These are phyloP conservation scores for Diaprepes abbreviatus DNA, from an alignment of 2,888 invertebrate genomes.

Conservation along the genomic window DNA sequence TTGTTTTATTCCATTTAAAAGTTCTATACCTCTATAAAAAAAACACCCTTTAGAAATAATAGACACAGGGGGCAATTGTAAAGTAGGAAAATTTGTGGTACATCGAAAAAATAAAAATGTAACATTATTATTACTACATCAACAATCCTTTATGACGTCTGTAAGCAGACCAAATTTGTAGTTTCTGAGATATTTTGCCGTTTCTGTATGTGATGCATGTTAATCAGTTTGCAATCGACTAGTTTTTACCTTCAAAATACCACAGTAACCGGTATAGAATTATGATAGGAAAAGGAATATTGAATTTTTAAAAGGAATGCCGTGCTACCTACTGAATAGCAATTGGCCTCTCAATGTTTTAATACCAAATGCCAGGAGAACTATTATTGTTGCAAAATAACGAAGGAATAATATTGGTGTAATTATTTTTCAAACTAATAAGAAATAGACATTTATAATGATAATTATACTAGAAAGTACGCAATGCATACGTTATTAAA, in stretches of 20 bases:
- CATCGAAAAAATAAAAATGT: too few relatives aligned
- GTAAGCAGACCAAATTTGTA: too few relatives aligned
- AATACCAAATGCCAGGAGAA: constrained; percentile 32
- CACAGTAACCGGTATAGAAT: not conserved
- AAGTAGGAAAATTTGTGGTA: too few relatives aligned
- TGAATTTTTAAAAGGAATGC: not conserved
- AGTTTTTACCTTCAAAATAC: constrained; percentile 5
- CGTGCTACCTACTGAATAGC: not conserved
- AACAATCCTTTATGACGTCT: too few relatives aligned
- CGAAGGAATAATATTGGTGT: constrained; percentile 17
- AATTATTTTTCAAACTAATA: constrained; percentile 34
- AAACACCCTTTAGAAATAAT: too few relatives aligned
- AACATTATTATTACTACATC: too few relatives aligned
- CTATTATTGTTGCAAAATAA: constrained; percentile 37
- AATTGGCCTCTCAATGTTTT: constrained; percentile 25
- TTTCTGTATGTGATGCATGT: too few relatives aligned
- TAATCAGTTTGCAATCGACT: too few relatives aligned
- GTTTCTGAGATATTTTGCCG: too few relatives aligned
- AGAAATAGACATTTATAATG: constrained; percentile 27
- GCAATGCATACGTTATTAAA: constrained; percentile 17
- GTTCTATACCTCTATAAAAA: too few relatives aligned
- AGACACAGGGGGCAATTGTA: too few relatives aligned
- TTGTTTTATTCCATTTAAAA: too few relatives aligned
- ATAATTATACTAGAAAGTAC: constrained; percentile 29
- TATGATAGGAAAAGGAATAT: not conserved